These are phyloP conservation scores for Hirundo rustica DNA, from an alignment of 2,797 vertebrate species.

Conservation along the genomic window DNA sequence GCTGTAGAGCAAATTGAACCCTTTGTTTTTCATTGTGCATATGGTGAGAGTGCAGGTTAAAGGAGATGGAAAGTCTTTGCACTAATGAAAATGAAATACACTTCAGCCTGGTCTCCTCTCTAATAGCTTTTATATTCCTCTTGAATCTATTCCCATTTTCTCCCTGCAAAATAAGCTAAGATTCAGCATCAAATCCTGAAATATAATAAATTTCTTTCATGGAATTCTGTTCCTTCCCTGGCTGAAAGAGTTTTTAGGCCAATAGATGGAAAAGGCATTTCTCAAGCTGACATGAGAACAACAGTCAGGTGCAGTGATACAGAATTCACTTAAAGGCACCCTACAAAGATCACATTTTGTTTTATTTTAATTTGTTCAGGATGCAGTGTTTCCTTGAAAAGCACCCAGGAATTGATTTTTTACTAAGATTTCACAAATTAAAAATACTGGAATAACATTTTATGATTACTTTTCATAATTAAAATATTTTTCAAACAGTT, in stretches of 20 bases:
- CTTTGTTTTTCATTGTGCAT: neutral
- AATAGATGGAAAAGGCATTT: neutral
- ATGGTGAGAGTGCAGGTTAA: neutral
- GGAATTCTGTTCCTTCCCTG: neutral
- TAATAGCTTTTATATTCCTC: neutral
- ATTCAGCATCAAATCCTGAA: neutral
- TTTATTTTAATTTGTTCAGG: neutral
- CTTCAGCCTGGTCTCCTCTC: neutral
- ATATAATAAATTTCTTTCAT: neutral
- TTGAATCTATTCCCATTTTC: neutral
- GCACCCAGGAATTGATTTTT: neutral
- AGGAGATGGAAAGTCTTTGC: neutral
- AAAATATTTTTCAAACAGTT: neutral
- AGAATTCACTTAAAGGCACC: neutral
- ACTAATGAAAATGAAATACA: slow-evolving; percentile 17
- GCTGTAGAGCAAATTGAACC: neutral
- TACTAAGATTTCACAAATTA: neutral
- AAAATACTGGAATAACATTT: neutral
- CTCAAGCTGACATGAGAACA: neutral
- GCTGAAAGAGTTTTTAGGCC: neutral
- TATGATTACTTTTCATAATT: neutral
- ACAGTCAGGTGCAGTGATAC: neutral
- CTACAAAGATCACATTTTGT: neutral
- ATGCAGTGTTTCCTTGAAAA: neutral
- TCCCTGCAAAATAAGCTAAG: slow-evolving; percentile 29